Evolutionary conservation across 2,888 invertebrate species (phyloP), one percentile per base, ranked within the genome.

Genomic region (Nephrotoma guestfalica): DNA sequence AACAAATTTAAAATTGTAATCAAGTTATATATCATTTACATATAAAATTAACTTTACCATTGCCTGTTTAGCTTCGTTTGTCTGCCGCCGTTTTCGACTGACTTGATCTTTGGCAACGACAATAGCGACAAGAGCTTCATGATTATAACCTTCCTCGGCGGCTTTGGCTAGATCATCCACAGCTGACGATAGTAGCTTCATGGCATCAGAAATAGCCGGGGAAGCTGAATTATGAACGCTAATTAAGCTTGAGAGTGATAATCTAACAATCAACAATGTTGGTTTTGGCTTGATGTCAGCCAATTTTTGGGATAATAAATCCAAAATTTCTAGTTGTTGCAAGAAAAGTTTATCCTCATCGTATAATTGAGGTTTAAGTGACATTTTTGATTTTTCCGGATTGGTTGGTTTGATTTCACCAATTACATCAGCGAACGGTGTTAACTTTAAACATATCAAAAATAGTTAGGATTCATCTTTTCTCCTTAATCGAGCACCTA

Each of bases 91-190:
- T 51, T 88, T 88, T 4, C 88, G 84, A 6, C 85, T 87, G 47
- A 40, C 86, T 43, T 88, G 86, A 9, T 87, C 88, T 86, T 89
- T 88, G 87, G 90, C 90, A 57, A 90, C 89, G 41, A 96, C 93
- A 9, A 93, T 94, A 13, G 94, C 93, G 88, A 96, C 92, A 41
- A 96, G 89, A 41, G 94, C 94, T 9, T 92, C 91, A 0, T 93
- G 93, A 87, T 93, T 92, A 88, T 94, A 94, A 0, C 93, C 93
- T 88, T 93, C 93, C 86, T 90, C 91, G 87, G 94, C 93, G 0
- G 93, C 93, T 11, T 91, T 89, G 86, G 92, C 93, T 40, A 95
- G 89, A 0, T 92, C 92, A 47, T 91, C 89, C 18, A 94, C 90
- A n/a, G 93, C 92, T 57, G 88, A 88, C 0, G 89, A 88, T 9